Percentiles rank a stretch among this genome's conserved stretches.
phyloP scores from a whole-genome alignment of 2,888 invertebrate genomes.

The Allygus modestus region DNA sequence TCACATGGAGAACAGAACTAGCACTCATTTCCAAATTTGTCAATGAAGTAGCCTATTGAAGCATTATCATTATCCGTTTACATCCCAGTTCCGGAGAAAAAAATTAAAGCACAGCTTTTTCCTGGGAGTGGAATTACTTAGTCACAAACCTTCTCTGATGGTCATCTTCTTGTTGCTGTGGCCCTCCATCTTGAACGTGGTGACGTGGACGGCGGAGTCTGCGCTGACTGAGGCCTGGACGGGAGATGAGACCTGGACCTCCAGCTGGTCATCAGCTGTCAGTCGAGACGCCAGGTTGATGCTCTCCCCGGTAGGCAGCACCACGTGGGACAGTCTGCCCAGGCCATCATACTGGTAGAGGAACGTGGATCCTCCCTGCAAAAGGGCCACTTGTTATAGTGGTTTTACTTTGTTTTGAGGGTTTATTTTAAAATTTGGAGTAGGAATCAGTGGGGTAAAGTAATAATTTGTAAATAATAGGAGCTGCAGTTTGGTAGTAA shows the following conservation, averaged over 20 bases:
- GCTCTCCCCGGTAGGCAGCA: conserved; percentile 94
- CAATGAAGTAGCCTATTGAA: no score
- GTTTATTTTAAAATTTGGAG: no score
- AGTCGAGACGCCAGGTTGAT: conserved; percentile 88
- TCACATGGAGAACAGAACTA: no score
- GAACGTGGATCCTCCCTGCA: conserved; percentile 89
- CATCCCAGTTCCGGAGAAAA: no score
- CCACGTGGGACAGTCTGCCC: conserved; percentile 90
- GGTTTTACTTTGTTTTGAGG: conserved; percentile 58
- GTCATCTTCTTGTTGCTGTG: conserved; percentile 82
- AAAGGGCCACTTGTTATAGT: conserved; percentile 71
- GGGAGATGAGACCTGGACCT: conserved; percentile 82
- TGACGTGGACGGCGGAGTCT: conserved; percentile 65
- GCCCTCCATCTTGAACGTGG: conserved; percentile 70
- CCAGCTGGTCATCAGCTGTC: conserved; percentile 86
- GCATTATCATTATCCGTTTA: no score
- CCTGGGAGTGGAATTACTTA: no score
- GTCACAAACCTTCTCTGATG: conserved; percentile 81
- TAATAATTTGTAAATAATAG: no score
- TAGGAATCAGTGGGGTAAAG: conserved; percentile 37
- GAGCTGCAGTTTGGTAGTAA: no score
- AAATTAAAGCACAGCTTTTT: no score
- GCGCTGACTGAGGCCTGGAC: conserved; percentile 67
- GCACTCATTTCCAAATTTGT: no score
- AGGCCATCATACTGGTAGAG: conserved; percentile 95